Percentiles rank a stretch among this genome's conserved stretches.
Evolutionary conservation across 2,888 invertebrate species (phyloP).

Genomic region (Trichopoda pennipes): DNA sequence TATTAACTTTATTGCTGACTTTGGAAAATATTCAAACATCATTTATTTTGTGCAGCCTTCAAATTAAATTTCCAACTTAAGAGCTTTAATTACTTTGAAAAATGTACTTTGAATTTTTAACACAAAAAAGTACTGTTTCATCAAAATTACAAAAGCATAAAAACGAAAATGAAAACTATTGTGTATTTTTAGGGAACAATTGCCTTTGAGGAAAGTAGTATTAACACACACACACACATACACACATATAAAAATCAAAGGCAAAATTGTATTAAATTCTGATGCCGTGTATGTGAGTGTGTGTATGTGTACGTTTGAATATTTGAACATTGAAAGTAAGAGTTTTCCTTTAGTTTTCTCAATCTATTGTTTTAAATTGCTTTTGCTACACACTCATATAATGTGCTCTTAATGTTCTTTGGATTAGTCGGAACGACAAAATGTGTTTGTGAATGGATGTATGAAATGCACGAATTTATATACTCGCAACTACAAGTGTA

Average conservation of each 20-base stretch:
- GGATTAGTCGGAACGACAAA: neutral
- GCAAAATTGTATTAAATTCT: slow-evolving; percentile 48
- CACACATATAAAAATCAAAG: slow-evolving; percentile 36
- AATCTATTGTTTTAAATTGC: too few relatives aligned
- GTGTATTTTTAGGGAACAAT: slow-evolving; percentile 23
- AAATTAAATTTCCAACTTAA: slow-evolving; percentile 3
- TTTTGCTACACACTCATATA: slow-evolving; percentile 4
- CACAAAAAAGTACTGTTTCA: slow-evolving; percentile 14
- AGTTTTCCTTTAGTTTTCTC: neutral
- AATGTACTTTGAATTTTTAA: slow-evolving; percentile 6
- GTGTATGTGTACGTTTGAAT: neutral
- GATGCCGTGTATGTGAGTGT: neutral
- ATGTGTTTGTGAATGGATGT: slow-evolving; percentile 44
- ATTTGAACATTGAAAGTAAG: neutral
- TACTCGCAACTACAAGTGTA: neutral
- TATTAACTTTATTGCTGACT: slow-evolving; percentile 1
- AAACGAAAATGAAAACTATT: slow-evolving; percentile 21
- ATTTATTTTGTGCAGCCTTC: neutral
- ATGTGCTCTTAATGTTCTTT: slow-evolving; percentile 47
- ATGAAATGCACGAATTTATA: neutral
- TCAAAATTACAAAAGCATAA: neutral
- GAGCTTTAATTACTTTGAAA: slow-evolving; percentile 33
- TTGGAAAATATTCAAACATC: slow-evolving; percentile 6
- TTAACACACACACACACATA: neutral
- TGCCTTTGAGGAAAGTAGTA: neutral